These are phyloP conservation scores for Eurytoma californica DNA, from an alignment of 2,888 invertebrate species.

Conservation along the genomic window DNA sequence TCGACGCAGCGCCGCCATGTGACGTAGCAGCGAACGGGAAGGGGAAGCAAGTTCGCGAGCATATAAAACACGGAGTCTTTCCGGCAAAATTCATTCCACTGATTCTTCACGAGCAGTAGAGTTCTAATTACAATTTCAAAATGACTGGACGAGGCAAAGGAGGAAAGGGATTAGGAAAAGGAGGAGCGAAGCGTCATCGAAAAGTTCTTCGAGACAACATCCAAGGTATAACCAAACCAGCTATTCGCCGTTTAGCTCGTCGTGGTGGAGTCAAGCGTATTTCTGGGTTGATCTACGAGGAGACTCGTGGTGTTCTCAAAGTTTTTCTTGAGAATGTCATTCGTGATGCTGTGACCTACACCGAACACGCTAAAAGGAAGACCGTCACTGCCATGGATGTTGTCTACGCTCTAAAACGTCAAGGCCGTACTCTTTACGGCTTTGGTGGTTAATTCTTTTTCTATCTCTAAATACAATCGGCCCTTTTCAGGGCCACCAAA, in stretches of 20 bases:
- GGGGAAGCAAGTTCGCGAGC: background rate
- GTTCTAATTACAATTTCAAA: background rate
- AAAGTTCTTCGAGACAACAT: conserved; percentile 80
- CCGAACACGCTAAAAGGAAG: conserved; percentile 75
- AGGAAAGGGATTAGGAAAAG: conserved; percentile 74
- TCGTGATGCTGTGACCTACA: conserved; percentile 77
- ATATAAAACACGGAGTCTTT: background rate
- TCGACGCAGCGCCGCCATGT: background rate
- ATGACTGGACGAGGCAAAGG: conserved; percentile 67
- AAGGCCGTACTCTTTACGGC: conserved; percentile 85
- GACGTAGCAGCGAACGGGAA: too few species aligned
- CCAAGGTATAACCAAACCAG: conserved; percentile 70
- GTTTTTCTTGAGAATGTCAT: conserved; percentile 79
- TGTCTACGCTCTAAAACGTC: conserved; percentile 84
- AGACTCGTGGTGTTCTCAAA: conserved; percentile 78
- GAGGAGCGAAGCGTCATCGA: conserved; percentile 76
- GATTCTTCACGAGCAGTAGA: conserved; percentile 47
- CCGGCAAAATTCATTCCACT: background rate
- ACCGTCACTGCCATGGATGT: conserved; percentile 90
- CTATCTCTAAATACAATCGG: conserved; percentile 56
- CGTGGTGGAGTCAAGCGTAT: conserved; percentile 83
- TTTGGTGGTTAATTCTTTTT: conserved; percentile 76
- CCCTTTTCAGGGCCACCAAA: conserved; percentile 63
- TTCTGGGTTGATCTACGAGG: conserved; percentile 84
- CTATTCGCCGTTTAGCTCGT: conserved; percentile 77